A percentile compares a stretch with the other conserved stretches of the same genome.
These are phyloP conservation scores for Coregonus suidteri DNA, from an alignment of 2,797 vertebrate genomes.

Conservation along the genomic window DNA sequence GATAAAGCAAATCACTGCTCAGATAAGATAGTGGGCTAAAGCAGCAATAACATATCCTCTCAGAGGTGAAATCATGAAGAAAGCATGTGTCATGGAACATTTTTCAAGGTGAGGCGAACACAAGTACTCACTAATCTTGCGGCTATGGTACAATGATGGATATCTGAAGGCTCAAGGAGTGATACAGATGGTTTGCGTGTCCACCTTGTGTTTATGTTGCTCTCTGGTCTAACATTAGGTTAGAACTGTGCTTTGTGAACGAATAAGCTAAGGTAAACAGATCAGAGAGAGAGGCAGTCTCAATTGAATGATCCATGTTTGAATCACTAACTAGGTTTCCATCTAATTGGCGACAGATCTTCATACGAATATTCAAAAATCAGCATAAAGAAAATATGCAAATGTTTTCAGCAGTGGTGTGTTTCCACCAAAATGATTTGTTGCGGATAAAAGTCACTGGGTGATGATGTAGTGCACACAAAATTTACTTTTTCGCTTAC, in stretches of 20 bases:
- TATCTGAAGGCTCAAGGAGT: neutral
- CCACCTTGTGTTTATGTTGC: neutral
- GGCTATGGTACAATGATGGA: neutral
- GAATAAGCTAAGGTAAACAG: slow-evolving; percentile 10
- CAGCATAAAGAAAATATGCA: too few species aligned
- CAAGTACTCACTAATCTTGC: too few species aligned
- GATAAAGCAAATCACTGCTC: neutral
- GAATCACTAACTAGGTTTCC: neutral
- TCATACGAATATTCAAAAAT: too few species aligned
- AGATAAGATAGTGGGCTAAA: neutral
- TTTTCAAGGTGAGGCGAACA: neutral
- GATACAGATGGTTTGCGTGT: neutral
- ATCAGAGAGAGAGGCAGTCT: slow-evolving; percentile 1
- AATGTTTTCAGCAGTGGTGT: too few species aligned
- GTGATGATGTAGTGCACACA: too few species aligned
- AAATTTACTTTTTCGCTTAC: too few species aligned
- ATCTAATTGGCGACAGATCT: too few species aligned
- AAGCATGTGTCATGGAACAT: neutral
- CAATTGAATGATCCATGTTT: neutral
- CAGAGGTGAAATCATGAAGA: neutral
- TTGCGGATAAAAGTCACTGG: too few species aligned
- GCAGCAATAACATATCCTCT: neutral
- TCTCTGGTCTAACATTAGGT: neutral
- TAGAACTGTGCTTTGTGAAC: neutral
- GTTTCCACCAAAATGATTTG: too few species aligned